Percentiles rank a stretch among this genome's conserved stretches.
Conservation (phyloP, 2,113 vertebrate genomes). For the Scophthalmus maximus region DNA sequence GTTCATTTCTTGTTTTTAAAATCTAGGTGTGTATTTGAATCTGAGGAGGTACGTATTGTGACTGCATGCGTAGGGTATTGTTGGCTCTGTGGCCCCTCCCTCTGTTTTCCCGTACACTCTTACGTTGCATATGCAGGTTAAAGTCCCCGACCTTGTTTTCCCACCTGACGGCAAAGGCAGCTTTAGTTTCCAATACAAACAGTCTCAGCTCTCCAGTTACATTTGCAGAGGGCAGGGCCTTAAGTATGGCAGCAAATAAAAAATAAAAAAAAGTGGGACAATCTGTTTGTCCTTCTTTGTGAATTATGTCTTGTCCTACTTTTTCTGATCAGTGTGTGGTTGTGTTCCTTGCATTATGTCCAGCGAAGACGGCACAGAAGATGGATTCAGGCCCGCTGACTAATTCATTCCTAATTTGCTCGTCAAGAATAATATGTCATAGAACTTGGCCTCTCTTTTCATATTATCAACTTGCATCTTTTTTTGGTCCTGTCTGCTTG, state of each 20-base stretch:
- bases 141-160: conserved; percentile 74
- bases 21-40: conserved; percentile 41
- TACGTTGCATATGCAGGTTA: conserved; percentile 65
- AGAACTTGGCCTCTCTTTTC: conserved; percentile 6
- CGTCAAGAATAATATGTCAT: conserved; percentile 4
- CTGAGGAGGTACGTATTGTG: conserved; percentile 1
- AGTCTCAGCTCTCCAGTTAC: conserved; percentile 78
- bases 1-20: conserved; percentile 16
- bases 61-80: conserved; percentile 5
- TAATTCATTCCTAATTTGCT: not conserved
- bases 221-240: conserved; percentile 72
- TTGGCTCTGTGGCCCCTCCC: conserved; percentile 48
- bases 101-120: conserved; percentile 35
- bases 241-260: conserved; percentile 41
- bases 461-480: conserved; percentile 12
- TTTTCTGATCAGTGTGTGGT: conserved; percentile 5
- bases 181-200: conserved; percentile 82
- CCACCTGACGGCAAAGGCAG: conserved; percentile 68
- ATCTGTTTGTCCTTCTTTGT: conserved; percentile 34
- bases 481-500: not conserved
- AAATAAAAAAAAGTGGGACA: conserved; percentile 26
- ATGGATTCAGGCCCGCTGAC: not conserved
- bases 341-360: conserved; percentile 5
- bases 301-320: conserved; percentile 38
- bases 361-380: not conserved